A percentile compares a stretch with the other conserved stretches of the same genome.
Evolutionary conservation across 2,113 vertebrate species (phyloP).

Genomic region (Andinoacara biseriatus): DNA sequence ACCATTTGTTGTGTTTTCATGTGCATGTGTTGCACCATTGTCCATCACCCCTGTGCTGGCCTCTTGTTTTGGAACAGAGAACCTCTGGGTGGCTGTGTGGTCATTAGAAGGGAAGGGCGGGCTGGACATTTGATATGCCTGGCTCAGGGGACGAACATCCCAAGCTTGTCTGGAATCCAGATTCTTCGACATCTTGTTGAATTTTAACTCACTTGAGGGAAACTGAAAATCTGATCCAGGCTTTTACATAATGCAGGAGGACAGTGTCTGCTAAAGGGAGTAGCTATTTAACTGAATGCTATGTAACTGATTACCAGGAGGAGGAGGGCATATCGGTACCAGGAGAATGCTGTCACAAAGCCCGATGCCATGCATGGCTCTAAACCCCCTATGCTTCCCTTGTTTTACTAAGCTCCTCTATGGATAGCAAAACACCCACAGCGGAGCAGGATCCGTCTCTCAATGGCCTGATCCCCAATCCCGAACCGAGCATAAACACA

Average conservation of each 20-base stretch:
- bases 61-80: slow-evolving; percentile 19
- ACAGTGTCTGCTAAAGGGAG: background rate
- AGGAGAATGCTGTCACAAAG: slow-evolving; percentile 6
- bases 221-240: slow-evolving; percentile 14
- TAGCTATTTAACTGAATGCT: slow-evolving; percentile 3
- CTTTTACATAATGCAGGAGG: slow-evolving; percentile 25
- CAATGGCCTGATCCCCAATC: slow-evolving; percentile 37
- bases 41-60: slow-evolving; percentile 9
- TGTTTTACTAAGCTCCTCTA: slow-evolving; percentile 10
- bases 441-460: slow-evolving; percentile 7
- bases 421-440: slow-evolving; percentile 15
- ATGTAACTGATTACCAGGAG: slow-evolving; percentile 24
- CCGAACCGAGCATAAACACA: slow-evolving; percentile 26
- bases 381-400: slow-evolving; percentile 1
- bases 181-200: slow-evolving; percentile 38
- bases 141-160: slow-evolving; percentile 47
- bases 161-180: slow-evolving; percentile 47
- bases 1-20: background rate
- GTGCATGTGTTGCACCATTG: background rate
- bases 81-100: background rate
- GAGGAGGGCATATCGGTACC: slow-evolving; percentile 1
- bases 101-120: slow-evolving; percentile 6
- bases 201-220: slow-evolving; percentile 55
- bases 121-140: slow-evolving; percentile 49
- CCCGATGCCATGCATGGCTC: background rate